Evolutionary conservation across 2,797 vertebrate genomes (phyloP), one percentile per base, ranked within the genome.

Genomic region (Halcyon leucocephala): DNA sequence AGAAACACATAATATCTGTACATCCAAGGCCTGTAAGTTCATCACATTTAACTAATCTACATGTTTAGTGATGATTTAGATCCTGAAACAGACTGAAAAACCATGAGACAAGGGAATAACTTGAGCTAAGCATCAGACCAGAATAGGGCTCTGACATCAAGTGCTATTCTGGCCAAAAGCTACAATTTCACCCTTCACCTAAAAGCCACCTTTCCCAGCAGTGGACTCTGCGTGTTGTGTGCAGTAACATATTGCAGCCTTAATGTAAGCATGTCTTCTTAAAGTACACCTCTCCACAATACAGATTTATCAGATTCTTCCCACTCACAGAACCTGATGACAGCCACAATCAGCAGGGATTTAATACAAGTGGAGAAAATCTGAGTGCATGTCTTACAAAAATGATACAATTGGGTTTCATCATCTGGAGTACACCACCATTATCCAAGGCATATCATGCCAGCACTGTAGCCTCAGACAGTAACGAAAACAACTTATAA

Each of bases 381-480:
- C 72, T 62, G 86, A 97, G 95, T 90, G 79, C 57, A 91, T 1
- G 5, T 22, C 48, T 48, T 92, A 69, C 7, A 82, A 58, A 76
- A 93, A 90, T 41, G 61, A 81, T 78, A 91, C 83, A 95, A 92
- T 97, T 86, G 80, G 78, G 66, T 95, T 97, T 93, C 80, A 83
- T 82, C 80, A 95, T 92, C 94, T 70, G 61, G 80, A 94, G 78
- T 87, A 46, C 80, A 95, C 72, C 65, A 55, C 90, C 92, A 90
- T 91, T 90, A 97, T 73, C 87, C 69, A 94, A 90, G 86, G 85
- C 97, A 73, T 87, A 95, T 83, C 44, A 84, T 55, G 52, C 72
- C 72, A 89, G 66, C 58, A 73, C 88, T 92, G 64, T 21, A 65
- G 57, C 42, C 76, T 85, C 90, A 92, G 77, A 94, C 64, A 83